Evolutionary conservation across 2,797 vertebrate species (phyloP).

Genomic region (Leptodactylus fallax): DNA sequence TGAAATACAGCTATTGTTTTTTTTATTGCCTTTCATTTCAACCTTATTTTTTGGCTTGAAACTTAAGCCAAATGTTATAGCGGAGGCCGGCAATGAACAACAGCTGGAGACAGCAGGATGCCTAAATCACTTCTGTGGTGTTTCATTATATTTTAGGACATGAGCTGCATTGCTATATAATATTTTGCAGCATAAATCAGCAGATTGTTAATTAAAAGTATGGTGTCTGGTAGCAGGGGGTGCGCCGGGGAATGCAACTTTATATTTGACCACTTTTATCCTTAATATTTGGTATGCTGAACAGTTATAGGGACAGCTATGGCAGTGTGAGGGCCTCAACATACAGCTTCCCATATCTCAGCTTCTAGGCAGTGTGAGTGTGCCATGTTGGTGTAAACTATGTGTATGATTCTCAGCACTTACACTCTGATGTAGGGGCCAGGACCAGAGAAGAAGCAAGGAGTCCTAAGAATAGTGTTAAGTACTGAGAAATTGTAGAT

Average conservation of each 20-base stretch:
- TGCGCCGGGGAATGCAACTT: neutral
- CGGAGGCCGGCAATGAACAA: constrained; percentile 8
- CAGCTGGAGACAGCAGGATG: constrained; percentile 23
- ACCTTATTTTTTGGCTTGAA: neutral
- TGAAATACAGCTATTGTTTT: neutral
- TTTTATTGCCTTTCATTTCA: neutral
- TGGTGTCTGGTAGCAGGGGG: neutral
- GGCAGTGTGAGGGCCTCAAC: too few species aligned
- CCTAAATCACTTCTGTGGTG: neutral
- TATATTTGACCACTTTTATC: neutral
- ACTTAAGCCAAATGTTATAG: neutral
- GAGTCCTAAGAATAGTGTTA: too few species aligned
- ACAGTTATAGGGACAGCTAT: neutral
- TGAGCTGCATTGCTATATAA: constrained; percentile 2
- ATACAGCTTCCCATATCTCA: too few species aligned
- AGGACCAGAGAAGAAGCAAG: too few species aligned
- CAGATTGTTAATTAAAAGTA: constrained; percentile 1
- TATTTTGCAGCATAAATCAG: neutral
- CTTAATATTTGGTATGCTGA: neutral
- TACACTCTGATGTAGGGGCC: too few species aligned
- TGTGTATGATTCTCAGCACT: too few species aligned
- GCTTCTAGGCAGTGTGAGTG: too few species aligned
- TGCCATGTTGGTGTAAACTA: too few species aligned
- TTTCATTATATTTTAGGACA: constrained; percentile 36
- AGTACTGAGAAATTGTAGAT: too few species aligned